Percentiles rank a stretch among this genome's conserved stretches.
These are phyloP conservation scores for Thomomys bottae DNA, from an alignment of 2,113 vertebrate genomes.

Conservation along the genomic window DNA sequence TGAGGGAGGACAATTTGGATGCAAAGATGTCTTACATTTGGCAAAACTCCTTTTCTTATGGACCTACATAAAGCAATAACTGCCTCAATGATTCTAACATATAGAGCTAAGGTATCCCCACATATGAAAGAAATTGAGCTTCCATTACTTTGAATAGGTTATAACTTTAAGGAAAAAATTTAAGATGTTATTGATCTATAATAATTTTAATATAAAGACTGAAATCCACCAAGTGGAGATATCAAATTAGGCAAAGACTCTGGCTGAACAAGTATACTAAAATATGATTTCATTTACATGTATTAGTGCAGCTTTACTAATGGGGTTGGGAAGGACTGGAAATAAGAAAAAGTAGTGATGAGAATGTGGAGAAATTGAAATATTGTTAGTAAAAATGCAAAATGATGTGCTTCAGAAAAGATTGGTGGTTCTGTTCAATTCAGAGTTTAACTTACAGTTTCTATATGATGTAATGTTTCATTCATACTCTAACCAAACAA, in stretches of 20 bases:
- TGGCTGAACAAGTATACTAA: neutral
- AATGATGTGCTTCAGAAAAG: neutral
- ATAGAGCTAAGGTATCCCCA: neutral
- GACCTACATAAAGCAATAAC: neutral
- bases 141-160: neutral
- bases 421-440: neutral
- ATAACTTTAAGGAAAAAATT: constrained; percentile 32
- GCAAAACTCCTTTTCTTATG: neutral
- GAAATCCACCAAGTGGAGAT: neutral
- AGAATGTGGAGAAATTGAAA: neutral
- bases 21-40: neutral
- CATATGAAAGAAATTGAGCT: neutral
- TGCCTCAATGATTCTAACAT: neutral
- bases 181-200: constrained; percentile 8
- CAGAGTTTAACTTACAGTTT: neutral
- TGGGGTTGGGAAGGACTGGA: neutral
- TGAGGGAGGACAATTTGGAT: neutral
- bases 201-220: neutral
- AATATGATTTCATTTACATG: neutral
- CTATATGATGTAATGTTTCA: neutral
- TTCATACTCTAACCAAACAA: neutral
- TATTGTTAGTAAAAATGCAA: neutral
- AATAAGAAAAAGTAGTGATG: neutral
- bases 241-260: neutral
- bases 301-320: neutral